Evolutionary conservation across 92 coral and sea anemone species (phyloP).

Genomic region (Montipora capitata): DNA sequence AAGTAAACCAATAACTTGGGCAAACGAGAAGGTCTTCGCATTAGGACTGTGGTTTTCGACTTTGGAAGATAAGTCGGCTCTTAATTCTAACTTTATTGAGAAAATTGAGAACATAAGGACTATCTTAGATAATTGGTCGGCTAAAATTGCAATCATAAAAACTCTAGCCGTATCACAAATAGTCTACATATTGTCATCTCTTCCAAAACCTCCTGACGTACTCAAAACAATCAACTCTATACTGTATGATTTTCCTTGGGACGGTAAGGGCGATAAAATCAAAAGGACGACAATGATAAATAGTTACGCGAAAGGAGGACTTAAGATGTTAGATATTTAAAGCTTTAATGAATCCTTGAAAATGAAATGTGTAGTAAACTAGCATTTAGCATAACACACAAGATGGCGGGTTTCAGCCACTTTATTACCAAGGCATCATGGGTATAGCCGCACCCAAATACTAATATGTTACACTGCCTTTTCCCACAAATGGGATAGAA

Average conservation of each 20-base stretch:
- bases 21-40: not conserved
- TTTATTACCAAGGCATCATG: too few relatives aligned
- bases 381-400: too few relatives aligned
- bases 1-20: not conserved
- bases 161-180: not conserved
- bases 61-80: not conserved
- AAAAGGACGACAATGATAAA: conserved; percentile 14
- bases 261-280: conserved; percentile 2
- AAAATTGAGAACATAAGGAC: not conserved
- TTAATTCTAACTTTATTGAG: not conserved
- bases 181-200: not conserved
- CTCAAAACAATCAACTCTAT: not conserved
- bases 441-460: too few relatives aligned
- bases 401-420: too few relatives aligned
- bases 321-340: conserved; percentile 11
- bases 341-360: conserved; percentile 2
- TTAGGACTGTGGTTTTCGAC: not conserved
- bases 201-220: too few relatives aligned
- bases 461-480: too few relatives aligned
- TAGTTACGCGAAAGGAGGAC: not conserved
- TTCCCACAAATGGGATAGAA: too few relatives aligned
- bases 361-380: not conserved
- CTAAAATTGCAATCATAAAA: not conserved
- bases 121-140: not conserved
- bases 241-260: not conserved